Base-by-base conservation (phyloP, 2,888 invertebrate genomes). In the Epicampocera succincta region DNA sequence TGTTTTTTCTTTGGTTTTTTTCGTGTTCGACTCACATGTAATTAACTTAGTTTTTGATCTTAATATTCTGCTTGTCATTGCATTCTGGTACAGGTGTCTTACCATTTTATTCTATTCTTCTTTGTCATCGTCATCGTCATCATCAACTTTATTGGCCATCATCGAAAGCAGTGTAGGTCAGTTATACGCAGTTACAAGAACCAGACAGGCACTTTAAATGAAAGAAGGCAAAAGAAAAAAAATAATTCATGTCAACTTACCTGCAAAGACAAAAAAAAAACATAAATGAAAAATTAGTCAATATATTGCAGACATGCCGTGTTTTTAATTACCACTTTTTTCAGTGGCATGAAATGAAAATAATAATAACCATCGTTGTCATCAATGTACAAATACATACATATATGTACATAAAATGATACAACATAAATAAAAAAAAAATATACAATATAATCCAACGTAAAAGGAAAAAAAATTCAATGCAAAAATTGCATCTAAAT, bases 221-320 rank as follows among this genome's bases (percentile, higher is more conserved):
- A 21, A 44, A 58, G 46, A 69, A 52, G 42, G 38, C 56, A 29
- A 44, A 15, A 17, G 42, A 33, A 50, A 52, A 29, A 52, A 19
- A 42, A n/a, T 21, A 25, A 73, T 54, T 63, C 63, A 73, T 77
- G 76, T 42, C 48, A 78, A 78, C 82, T 82, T 82, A 82, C 82
- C 78, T 82, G 66, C 40, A 77, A 33, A 33, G 9, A 15, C 3
- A 65, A 17, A 60, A 40, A 38, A 8, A 15, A 46, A 82, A 54
- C 40, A 52, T 9, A 69, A 8, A 56, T n/a, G 61, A 44, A 69
- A 50, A 66, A 71, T 78, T 74, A 71, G 52, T 68, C 15, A 74
- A 40, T 8, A 68, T 42, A 17, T 15, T 40, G n/a, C n/a, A 17
- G 19, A 13, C 46, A 46, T 9, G 33, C 1, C 3, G 8, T 33